phyloP scores from a whole-genome alignment of 2,888 invertebrate species.

The Acanthosepion lycidas region DNA sequence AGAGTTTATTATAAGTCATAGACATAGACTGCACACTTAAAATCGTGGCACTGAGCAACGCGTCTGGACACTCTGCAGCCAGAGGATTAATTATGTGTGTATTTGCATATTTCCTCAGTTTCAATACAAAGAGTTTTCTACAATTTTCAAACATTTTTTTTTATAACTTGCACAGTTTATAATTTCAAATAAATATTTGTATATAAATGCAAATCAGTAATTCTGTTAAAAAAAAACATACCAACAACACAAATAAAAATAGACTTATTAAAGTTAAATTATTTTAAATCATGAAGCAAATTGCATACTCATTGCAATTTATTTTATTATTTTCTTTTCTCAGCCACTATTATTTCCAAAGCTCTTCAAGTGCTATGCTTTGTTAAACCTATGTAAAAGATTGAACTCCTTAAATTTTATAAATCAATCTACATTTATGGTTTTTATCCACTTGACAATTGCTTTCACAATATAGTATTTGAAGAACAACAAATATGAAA shows the following conservation, averaged over 20 bases:
- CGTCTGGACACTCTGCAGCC: constrained; percentile 33
- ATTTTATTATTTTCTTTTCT: not conserved
- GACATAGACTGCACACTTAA: constrained; percentile 5
- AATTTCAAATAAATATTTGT: not conserved
- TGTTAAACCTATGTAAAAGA: not conserved
- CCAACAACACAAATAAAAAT: not conserved
- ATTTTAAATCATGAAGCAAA: not conserved
- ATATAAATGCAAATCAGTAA: not conserved
- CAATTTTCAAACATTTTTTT: not conserved
- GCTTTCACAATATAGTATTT: not conserved
- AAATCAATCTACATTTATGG: not conserved
- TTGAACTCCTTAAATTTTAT: not conserved
- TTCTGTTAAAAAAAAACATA: not conserved
- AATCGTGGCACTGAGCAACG: constrained; percentile 18
- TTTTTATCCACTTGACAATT: not conserved
- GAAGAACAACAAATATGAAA: not conserved
- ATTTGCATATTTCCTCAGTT: constrained; percentile 33
- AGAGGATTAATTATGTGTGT: constrained; percentile 33
- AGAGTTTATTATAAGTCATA: constrained; percentile 33
- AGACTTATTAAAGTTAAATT: not conserved
- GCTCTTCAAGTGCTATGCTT: not conserved
- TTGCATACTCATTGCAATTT: not conserved
- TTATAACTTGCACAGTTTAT: not conserved
- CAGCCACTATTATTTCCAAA: not conserved
- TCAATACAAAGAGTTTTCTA: not conserved